Base-by-base conservation (phyloP, 2,113 vertebrate genomes). In the Phaethon lepturus region DNA sequence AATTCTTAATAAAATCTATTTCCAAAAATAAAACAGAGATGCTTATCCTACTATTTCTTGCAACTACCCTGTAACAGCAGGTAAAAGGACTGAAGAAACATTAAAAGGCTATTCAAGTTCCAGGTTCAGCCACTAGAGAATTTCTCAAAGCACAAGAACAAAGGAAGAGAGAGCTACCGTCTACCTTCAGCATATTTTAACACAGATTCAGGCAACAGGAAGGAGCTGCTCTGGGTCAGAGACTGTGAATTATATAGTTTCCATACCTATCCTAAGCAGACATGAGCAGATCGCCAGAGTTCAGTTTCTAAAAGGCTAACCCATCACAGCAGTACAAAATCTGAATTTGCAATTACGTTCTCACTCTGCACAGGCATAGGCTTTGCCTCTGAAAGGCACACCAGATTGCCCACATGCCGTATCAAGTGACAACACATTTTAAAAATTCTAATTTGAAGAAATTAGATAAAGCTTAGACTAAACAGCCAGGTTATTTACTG, bases 131-230 rank as follows among this genome's bases (percentile, higher is more conserved):
- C 91, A 77, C 91, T 40, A 42, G 35, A 86, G 72, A 90, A 88
- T 77, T 88, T 58, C 72, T 77, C 23, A 8, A 82, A 80, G 71
- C 86, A 76, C 35, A 73, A 45, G 66, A 86, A 90, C 64, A 95
- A 92, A 85, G 45, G 29, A 6, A 52, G 35, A 81, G 68, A 42
- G 31, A 53, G 25, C 68, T 59, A 55, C 8, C 5, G 4, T 81
- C 69, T 81, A 86, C 29, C 56, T 94, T 56, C 76, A 85, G 87
- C 66, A 56, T 60, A 93, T 89, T 94, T 87, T 72, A 95, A 33
- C 90, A 71, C 73, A 87, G 58, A 75, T 19, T 71, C 52, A 64
- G 87, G 73, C 69, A 91, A 64, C 25, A 56, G 75, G 58, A 87
- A 44, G 76, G 49, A 89, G 68, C 47, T 87, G 69, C 50, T 76